phyloP scores from a whole-genome alignment of 2,797 vertebrate species.

The Hafferia zeledoni region DNA sequence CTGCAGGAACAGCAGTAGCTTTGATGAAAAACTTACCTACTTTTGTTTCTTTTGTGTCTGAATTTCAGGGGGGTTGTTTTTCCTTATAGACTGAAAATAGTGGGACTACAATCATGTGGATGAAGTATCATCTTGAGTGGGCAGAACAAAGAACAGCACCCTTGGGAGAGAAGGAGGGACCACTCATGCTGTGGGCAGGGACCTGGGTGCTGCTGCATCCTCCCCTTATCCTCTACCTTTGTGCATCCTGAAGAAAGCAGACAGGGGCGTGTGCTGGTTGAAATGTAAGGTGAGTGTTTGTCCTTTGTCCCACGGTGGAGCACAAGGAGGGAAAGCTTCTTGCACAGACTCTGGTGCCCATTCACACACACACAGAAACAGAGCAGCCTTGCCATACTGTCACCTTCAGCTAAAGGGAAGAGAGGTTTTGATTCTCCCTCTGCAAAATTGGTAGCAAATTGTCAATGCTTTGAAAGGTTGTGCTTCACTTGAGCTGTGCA shows the following conservation, averaged over 20 bases:
- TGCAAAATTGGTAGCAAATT: background rate
- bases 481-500: background rate
- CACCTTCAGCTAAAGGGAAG: background rate
- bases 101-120: accelerated
- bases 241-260: background rate
- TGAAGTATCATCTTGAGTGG: background rate
- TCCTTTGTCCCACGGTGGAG: background rate
- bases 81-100: background rate
- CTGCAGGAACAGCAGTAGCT: background rate
- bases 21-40: background rate
- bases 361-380: too few relatives aligned
- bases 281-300: background rate
- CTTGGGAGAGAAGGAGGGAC: background rate
- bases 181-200: accelerated
- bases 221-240: background rate
- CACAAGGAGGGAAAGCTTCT: background rate
- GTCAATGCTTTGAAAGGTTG: background rate
- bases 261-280: background rate
- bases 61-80: background rate
- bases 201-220: background rate
- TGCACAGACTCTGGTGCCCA: background rate
- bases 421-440: background rate
- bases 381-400: background rate
- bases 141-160: background rate
- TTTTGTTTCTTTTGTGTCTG: background rate